Conservation (phyloP, 2,797 vertebrate genomes). For the Notolabrus celidotus region DNA sequence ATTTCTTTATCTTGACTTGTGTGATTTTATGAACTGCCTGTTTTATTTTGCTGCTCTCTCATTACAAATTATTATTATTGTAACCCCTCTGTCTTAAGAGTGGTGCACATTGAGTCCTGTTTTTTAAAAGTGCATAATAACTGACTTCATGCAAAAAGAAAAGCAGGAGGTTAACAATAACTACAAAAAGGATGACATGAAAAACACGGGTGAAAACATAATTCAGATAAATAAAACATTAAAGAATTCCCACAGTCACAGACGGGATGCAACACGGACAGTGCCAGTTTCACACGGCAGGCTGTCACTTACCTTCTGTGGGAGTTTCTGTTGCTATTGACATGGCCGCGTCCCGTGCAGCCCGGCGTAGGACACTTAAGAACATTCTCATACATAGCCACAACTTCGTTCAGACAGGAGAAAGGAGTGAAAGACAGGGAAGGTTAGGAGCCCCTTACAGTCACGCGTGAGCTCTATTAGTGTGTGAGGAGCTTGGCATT, state of each 20-base stretch:
- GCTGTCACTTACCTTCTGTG: conserved; percentile 95
- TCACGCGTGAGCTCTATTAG: conserved; percentile 81
- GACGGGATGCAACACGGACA: conserved; percentile 42
- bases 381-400: conserved; percentile 99
- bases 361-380: conserved; percentile 99
- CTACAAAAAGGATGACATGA: too few species aligned
- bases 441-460: conserved; percentile 87
- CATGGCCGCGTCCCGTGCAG: conserved; percentile 99
- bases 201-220: conserved; percentile 12
- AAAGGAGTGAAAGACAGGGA: conserved; percentile 91
- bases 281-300: conserved; percentile 41
- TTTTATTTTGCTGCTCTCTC: too few species aligned
- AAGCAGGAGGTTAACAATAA: not conserved
- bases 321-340: conserved; percentile 99
- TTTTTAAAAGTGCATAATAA: not conserved
- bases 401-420: conserved; percentile 92
- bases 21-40: too few species aligned
- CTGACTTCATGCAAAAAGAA: not conserved
- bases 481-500: conserved; percentile 81
- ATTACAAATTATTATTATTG: too few species aligned
- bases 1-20: too few species aligned
- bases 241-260: conserved; percentile 47
- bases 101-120: too few species aligned
- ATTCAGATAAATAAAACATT: not conserved
- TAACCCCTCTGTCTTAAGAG: too few species aligned